A percentile compares a stretch with the other conserved stretches of the same genome.
These are phyloP conservation scores for Cylloceria caligata DNA, from an alignment of 2,888 invertebrate species.

Conservation along the genomic window DNA sequence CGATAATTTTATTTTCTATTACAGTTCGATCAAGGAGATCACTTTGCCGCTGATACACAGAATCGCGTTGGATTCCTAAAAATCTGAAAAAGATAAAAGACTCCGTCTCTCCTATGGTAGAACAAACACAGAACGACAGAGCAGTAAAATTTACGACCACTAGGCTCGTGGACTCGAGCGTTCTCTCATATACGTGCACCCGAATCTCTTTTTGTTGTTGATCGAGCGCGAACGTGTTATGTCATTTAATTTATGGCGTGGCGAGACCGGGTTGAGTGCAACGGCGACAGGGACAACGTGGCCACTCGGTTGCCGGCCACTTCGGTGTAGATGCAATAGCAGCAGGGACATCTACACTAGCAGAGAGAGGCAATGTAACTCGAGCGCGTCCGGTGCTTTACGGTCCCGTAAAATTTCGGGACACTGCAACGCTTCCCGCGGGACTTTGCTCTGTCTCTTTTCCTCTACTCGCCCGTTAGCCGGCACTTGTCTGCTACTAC, in stretches of 20 bases:
- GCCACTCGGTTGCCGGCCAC: conserved; percentile 35
- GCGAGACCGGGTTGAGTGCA: conserved; percentile 49
- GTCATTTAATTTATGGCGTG: conserved; percentile 67
- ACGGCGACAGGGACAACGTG: conserved; percentile 33
- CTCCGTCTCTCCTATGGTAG: conserved; percentile 19
- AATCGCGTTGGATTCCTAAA: not conserved
- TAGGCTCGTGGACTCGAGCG: conserved; percentile 26
- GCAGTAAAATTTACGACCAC: conserved; percentile 53
- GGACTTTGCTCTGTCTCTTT: conserved; percentile 31
- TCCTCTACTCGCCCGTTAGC: not conserved
- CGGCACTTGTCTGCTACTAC: conserved; percentile 6
- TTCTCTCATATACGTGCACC: conserved; percentile 17
- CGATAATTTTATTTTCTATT: not conserved
- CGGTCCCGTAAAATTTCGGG: conserved; percentile 68
- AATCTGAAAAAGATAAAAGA: conserved; percentile 11
- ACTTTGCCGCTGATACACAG: not conserved
- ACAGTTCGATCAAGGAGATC: not conserved
- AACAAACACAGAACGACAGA: conserved; percentile 31
- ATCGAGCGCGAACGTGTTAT: conserved; percentile 65
- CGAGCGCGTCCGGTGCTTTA: conserved; percentile 61
- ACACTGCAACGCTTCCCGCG: conserved; percentile 60
- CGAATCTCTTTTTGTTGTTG: conserved; percentile 56
- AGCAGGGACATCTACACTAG: conserved; percentile 15
- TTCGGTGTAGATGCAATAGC: conserved; percentile 12
- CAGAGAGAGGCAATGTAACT: conserved; percentile 44